Base-by-base conservation (phyloP, 2,888 invertebrate genomes). In the Apamea sordens region DNA sequence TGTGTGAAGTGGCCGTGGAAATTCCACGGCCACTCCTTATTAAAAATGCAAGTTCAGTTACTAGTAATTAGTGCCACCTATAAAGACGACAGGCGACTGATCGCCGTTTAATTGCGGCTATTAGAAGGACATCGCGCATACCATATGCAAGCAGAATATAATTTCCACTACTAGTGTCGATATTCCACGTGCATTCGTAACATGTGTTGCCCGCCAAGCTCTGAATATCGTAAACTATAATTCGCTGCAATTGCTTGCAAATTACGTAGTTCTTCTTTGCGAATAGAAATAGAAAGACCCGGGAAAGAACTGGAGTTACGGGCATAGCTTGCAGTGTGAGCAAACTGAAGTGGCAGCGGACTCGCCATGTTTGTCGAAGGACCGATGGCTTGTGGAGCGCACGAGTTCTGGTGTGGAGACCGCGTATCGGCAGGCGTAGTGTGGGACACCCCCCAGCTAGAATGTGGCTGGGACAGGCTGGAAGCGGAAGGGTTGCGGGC, bases 141-240 rank as follows among this genome's bases (percentile, higher is more conserved):
- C 24, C 18, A 56, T 53, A 76, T 76, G 76, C 28, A 56, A 56
- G 28, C 76, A 28, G 53, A 50, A 75, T 56, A 41, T 56, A 10
- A 56, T 10, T 53, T 24, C 24, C 24, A 53, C 24, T 24, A 24
- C 10, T 11, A 56, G 0, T 24, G 10, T 24, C 56, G 24, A 56
- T 56, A 24, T 56, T 24, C 56, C 56, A n/a, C 11, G 4, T n/a
- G 56, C 56, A 24, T 24, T 56, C 24, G 10, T 24, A 53, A 8
- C 2, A 21, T 21, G 24, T 18, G 6, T 3, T 21, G 15, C 28
- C 7, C 18, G 15, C 21, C 21, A 7, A 2, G n/a, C 18, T 36
- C 8, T n/a, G 32, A n/a, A 50, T 6, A 36, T 8, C 8, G 7
- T 13, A 0, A 11, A 28, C 10, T 21, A 28, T 32, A 32, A 70